Percentiles rank a stretch among this genome's conserved stretches.
Conservation (phyloP, 2,888 invertebrate species). For the Coleophora flavipennella region DNA sequence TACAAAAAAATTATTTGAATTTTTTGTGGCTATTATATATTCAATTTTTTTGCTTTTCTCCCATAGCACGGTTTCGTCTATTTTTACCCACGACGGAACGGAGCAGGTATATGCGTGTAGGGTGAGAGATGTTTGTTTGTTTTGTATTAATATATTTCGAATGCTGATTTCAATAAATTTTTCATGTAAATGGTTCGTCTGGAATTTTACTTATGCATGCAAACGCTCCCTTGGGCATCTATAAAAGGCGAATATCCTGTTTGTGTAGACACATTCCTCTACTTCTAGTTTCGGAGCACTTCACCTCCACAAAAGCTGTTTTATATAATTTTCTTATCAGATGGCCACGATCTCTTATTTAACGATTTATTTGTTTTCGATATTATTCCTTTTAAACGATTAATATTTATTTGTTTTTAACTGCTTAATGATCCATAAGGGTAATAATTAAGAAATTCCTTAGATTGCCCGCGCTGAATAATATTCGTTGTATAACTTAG, state of each 20-base stretch:
- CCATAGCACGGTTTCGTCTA: background rate
- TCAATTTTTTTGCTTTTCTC: background rate
- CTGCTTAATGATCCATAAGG: too few relatives aligned
- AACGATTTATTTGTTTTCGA: background rate
- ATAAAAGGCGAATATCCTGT: background rate
- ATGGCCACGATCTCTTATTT: background rate
- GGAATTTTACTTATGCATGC: background rate
- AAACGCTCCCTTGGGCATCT: background rate
- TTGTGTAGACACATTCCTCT: background rate
- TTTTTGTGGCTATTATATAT: background rate
- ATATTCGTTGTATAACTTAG: too few relatives aligned
- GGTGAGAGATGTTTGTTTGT: background rate
- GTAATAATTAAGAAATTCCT: too few relatives aligned
- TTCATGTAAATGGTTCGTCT: background rate
- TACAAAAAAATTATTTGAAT: background rate
- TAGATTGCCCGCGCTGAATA: too few relatives aligned
- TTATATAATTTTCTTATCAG: background rate
- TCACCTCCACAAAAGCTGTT: background rate
- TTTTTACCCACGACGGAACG: too few relatives aligned
- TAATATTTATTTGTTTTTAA: too few relatives aligned
- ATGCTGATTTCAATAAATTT: background rate
- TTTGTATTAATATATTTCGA: background rate
- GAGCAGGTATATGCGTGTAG: too few relatives aligned
- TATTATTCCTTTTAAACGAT: too few relatives aligned
- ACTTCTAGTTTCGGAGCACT: background rate